These are phyloP conservation scores for Philaethria dido DNA, from an alignment of 2,888 invertebrate species.

Conservation along the genomic window DNA sequence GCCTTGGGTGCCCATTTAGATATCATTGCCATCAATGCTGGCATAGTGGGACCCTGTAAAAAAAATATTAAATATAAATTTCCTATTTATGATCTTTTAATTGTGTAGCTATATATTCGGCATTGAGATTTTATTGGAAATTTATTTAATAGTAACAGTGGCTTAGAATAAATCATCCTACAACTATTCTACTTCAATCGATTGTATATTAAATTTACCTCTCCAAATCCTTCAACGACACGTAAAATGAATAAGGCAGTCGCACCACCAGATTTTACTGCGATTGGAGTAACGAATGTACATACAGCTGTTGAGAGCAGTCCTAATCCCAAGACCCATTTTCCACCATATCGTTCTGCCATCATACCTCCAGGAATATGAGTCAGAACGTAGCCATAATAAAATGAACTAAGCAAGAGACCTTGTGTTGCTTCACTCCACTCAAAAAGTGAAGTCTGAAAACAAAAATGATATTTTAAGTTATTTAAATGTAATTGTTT, in stretches of 20 bases:
- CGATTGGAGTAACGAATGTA: slow-evolving; percentile 90
- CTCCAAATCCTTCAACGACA: slow-evolving; percentile 85
- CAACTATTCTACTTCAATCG: too few species aligned
- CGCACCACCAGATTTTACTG: slow-evolving; percentile 84
- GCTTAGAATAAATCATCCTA: too few species aligned
- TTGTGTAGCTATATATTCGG: too few species aligned
- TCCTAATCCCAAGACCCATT: slow-evolving; percentile 91
- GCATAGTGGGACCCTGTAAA: slow-evolving; percentile 84
- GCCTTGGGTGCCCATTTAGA: slow-evolving; percentile 85
- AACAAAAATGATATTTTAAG: background rate
- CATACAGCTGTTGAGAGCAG: slow-evolving; percentile 91
- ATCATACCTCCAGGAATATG: slow-evolving; percentile 93
- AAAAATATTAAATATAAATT: slow-evolving; percentile 15
- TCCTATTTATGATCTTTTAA: background rate
- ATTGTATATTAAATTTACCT: slow-evolving; percentile 70
- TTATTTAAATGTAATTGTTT: background rate
- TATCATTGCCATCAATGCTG: slow-evolving; percentile 85
- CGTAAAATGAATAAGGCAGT: slow-evolving; percentile 82
- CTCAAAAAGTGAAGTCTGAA: slow-evolving; percentile 68
- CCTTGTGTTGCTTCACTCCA: slow-evolving; percentile 90
- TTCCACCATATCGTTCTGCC: slow-evolving; percentile 92
- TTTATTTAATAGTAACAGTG: too few species aligned
- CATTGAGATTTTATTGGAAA: too few species aligned
- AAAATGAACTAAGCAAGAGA: slow-evolving; percentile 91
- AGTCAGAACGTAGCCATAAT: slow-evolving; percentile 92